phyloP scores from a whole-genome alignment of 2,888 invertebrate genomes.

The Diplazon laetatorius region DNA sequence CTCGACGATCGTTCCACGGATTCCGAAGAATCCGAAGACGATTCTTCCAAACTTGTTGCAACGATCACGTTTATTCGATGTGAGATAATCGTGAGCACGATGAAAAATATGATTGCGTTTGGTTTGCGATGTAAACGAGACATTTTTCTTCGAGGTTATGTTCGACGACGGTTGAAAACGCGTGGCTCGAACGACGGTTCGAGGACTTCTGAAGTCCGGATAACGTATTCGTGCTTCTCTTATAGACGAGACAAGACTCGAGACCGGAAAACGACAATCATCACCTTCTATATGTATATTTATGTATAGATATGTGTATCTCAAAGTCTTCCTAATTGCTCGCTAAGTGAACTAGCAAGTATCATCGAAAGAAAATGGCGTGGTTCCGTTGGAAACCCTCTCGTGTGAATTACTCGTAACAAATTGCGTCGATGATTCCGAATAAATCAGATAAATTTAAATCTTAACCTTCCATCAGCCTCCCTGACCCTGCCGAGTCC shows the following conservation, averaged over 20 bases:
- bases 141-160: slow-evolving; percentile 33
- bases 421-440: too few species aligned
- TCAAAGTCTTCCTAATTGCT: slow-evolving; percentile 62
- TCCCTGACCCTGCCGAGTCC: too few species aligned
- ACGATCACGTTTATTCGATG: too few species aligned
- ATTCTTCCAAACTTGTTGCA: slow-evolving; percentile 3
- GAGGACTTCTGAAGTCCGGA: slow-evolving; percentile 47
- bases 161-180: neutral
- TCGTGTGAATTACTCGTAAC: slow-evolving; percentile 1
- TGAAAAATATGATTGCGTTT: too few species aligned
- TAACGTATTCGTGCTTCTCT: slow-evolving; percentile 22
- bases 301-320: too few species aligned
- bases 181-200: slow-evolving; percentile 9
- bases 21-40: slow-evolving; percentile 8
- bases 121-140: too few species aligned
- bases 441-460: too few species aligned
- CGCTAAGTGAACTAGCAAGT: slow-evolving; percentile 56
- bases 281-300: too few species aligned
- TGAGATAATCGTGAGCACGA: too few species aligned
- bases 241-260: slow-evolving; percentile 31
- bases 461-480: too few species aligned
- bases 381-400: neutral
- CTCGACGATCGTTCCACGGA: slow-evolving; percentile 11
- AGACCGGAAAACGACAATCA: slow-evolving; percentile 12
- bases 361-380: neutral